Evolutionary conservation across 2,888 invertebrate genomes (phyloP).

Genomic region (Oscheius sp.): DNA sequence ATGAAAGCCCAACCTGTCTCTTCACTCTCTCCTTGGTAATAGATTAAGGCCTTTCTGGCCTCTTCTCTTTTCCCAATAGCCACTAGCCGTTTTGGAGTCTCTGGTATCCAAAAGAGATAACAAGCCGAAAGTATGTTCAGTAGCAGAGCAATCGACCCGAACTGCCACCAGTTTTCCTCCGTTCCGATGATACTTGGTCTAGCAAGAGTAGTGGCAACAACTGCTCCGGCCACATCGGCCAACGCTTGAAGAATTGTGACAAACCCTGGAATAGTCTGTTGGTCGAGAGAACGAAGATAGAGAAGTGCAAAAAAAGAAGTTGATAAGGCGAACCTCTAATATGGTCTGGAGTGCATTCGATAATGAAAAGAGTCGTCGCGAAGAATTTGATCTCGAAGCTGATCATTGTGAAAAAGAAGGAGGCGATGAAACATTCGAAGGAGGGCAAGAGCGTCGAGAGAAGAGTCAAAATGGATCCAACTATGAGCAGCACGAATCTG

Average conservation of each 20-base stretch:
- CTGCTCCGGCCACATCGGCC: background rate
- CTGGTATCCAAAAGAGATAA: constrained; percentile 30
- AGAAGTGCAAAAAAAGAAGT: background rate
- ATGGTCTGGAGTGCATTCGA: constrained; percentile 27
- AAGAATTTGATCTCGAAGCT: constrained; percentile 25
- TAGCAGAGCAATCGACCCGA: background rate
- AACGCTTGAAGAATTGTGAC: constrained; percentile 27
- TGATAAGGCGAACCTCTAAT: constrained; percentile 18
- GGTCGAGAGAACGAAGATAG: too few species aligned
- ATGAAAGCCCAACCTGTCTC: background rate
- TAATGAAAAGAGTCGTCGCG: constrained; percentile 26
- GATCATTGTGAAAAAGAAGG: constrained; percentile 22
- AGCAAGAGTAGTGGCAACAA: constrained; percentile 13
- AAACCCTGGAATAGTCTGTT: constrained; percentile 1
- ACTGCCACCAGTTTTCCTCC: constrained; percentile 23
- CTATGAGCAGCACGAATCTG: constrained; percentile 18
- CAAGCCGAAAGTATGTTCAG: background rate
- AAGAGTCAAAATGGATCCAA: constrained; percentile 1
- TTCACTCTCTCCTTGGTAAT: constrained; percentile 7
- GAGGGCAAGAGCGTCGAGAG: constrained; percentile 17
- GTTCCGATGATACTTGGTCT: constrained; percentile 19
- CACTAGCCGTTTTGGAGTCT: constrained; percentile 25
- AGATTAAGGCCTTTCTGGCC: background rate
- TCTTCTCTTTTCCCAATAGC: constrained; percentile 7
- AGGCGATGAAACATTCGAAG: constrained; percentile 28